phyloP scores from a whole-genome alignment of 2,888 invertebrate genomes.

The Pseudococcus longispinus region DNA sequence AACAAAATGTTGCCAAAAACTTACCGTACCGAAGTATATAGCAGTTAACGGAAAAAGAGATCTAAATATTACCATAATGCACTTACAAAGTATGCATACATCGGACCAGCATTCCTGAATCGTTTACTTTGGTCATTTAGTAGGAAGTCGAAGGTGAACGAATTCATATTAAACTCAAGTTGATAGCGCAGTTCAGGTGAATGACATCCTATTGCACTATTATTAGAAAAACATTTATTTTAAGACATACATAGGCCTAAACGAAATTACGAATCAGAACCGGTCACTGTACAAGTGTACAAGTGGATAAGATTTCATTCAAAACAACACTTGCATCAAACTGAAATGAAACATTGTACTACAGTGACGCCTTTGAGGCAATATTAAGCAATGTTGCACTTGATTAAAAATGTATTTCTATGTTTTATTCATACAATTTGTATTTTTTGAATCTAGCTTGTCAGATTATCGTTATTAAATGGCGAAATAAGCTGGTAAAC shows the following conservation, averaged over 20 bases:
- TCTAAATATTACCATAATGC: background rate
- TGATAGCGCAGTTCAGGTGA: background rate
- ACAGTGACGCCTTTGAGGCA: background rate
- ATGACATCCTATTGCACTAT: background rate
- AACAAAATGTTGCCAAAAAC: slow-evolving; percentile 9
- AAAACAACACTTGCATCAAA: background rate
- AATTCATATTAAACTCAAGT: background rate
- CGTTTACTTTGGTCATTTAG: background rate
- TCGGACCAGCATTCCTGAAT: background rate
- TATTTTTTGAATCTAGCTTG: slow-evolving; percentile 3
- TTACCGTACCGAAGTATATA: background rate
- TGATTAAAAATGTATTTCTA: slow-evolving; percentile 15
- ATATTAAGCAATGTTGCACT: slow-evolving; percentile 9
- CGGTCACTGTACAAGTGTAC: background rate
- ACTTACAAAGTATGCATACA: background rate
- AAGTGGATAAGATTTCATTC: slow-evolving; percentile 22
- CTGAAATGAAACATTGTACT: background rate
- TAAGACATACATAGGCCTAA: background rate
- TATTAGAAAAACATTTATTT: background rate
- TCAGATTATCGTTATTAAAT: slow-evolving; percentile 37
- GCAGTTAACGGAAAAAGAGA: background rate
- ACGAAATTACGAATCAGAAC: background rate
- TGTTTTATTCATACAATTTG: slow-evolving; percentile 35
- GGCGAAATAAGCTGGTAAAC: background rate
- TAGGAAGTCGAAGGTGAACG: background rate